Evolutionary conservation across 2,888 invertebrate genomes (phyloP), one percentile per base, ranked within the genome.

Genomic region (Orchesella flavescens): DNA sequence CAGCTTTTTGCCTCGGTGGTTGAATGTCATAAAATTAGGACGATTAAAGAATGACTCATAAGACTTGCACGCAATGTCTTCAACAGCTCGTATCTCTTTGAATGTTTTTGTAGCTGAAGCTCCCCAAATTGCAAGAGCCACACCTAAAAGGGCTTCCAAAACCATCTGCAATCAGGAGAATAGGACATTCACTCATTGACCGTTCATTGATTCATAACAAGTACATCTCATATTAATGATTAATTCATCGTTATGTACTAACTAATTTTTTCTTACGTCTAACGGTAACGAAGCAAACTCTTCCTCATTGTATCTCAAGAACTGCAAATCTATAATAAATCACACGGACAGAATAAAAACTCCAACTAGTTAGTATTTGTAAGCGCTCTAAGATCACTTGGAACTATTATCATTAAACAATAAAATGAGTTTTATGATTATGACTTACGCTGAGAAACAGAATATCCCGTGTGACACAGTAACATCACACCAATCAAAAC

Each of bases 71-170:
- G 86, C 86, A 15, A 88, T 81, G 49, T 88, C 88, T 85, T 88
- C 87, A 13, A 86, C 86, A 12, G 88, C 87, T n/a, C 87, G 65
- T 49, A 88, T 88, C 73, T 88, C 88, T 68, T 87, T 87, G 72
- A 88, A 88, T 21, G 84, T 86, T 66, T 87, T 87, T 1, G 86
- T 87, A 19, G 86, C 87, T 13, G 87, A 82, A 10, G 87, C 86
- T 46, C 88, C 88, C 87, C 88, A 88, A 49, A 88, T 86, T 1
- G 88, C 85, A 55, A 88, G 74, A 10, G 87, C 88, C 15, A 87
- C 86, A 55, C 87, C 88, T 12, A 87, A 17, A 1, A 88, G 59
- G 13, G 87, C 88, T 78, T 87, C 87, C 12, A 88, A 68, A 71
- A 87, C 86, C 87, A 88, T 87, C 88, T 88, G 71, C 55, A 19